Conservation (phyloP, 2,113 vertebrate species). For the Hyaena hyaena region DNA sequence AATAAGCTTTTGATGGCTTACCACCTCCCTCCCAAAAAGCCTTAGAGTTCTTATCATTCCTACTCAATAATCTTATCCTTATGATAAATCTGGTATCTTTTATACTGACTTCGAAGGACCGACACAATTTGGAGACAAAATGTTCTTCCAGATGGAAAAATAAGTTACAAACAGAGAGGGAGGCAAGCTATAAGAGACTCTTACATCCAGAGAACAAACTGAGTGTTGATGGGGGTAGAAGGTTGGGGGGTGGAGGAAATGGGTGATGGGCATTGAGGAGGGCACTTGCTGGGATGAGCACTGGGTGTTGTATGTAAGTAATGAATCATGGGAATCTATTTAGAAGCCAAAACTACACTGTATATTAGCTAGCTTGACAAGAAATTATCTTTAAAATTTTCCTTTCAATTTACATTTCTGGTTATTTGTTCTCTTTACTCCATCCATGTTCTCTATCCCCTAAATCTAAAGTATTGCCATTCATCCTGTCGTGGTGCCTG, state of each 20-base stretch:
- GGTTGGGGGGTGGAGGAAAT: no score
- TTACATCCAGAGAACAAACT: no score
- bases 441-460: neutral
- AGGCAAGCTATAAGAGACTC: no score
- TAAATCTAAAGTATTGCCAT: neutral
- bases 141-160: neutral
- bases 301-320: no score
- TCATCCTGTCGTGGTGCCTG: neutral
- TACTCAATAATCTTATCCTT: neutral
- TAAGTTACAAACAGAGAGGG: no score
- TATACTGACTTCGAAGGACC: neutral
- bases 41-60: neutral
- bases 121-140: neutral
- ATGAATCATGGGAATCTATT: no score
- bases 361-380: no score
- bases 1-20: neutral
- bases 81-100: neutral
- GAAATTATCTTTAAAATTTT: no score
- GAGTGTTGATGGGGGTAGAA: no score
- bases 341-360: no score
- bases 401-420: neutral
- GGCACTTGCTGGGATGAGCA: no score
- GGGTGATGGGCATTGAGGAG: no score
- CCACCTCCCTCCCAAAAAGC: neutral
- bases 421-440: neutral